phyloP scores from a whole-genome alignment of 2,797 vertebrate genomes.

The Cuniculus paca region DNA sequence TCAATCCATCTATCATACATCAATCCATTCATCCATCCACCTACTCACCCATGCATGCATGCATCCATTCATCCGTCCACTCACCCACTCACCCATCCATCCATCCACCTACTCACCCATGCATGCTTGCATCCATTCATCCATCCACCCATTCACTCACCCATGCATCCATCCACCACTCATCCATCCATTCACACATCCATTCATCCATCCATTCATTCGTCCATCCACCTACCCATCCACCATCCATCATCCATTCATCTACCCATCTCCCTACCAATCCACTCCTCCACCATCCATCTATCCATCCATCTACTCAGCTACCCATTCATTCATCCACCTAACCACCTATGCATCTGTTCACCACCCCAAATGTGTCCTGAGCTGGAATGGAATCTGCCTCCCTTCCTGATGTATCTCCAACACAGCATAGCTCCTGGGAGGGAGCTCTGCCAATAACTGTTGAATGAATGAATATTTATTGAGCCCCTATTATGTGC shows the following conservation, averaged over 20 bases:
- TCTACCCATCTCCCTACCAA: neutral
- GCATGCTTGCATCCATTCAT: too few relatives aligned
- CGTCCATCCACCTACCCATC: too few relatives aligned
- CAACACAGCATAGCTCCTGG: fast-evolving
- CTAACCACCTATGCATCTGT: neutral
- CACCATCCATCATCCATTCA: neutral
- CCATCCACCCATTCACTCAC: neutral
- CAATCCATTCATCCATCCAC: neutral
- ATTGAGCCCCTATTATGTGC: neutral
- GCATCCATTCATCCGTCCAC: neutral
- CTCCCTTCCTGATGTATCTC: neutral
- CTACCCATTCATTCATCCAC: neutral
- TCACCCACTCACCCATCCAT: neutral
- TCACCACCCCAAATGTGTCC: neutral
- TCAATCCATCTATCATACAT: neutral
- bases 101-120: too few relatives aligned
- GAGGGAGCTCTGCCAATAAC: neutral
- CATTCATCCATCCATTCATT: neutral
- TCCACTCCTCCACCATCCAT: too few relatives aligned
- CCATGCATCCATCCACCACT: neutral
- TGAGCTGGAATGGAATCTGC: neutral
- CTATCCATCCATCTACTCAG: neutral
- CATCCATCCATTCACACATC: neutral
- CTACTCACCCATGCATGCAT: too few relatives aligned
- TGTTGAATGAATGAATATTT: neutral